These are phyloP conservation scores for Deroptyus accipitrinus DNA, from an alignment of 2,113 vertebrate genomes.

Conservation along the genomic window DNA sequence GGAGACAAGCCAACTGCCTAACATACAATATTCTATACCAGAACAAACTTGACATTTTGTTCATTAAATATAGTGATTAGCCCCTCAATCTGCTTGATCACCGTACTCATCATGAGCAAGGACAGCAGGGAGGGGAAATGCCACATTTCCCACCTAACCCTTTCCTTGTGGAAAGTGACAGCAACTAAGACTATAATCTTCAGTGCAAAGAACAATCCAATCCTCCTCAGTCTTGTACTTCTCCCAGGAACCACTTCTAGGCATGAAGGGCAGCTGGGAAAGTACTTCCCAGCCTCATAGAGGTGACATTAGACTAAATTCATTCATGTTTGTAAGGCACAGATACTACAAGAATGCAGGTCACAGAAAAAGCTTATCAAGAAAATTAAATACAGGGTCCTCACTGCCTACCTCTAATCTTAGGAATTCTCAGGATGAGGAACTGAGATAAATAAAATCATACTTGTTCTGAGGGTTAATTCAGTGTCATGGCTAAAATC, in stretches of 20 bases:
- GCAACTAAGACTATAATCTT: background rate
- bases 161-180: background rate
- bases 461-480: slow-evolving; percentile 49
- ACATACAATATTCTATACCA: background rate
- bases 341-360: background rate
- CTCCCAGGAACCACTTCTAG: background rate
- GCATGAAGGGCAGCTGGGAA: background rate
- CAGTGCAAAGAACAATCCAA: background rate
- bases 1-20: slow-evolving; percentile 2
- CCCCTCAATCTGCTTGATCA: background rate
- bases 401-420: slow-evolving; percentile 27
- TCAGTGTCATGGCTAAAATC: slow-evolving; percentile 61
- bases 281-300: background rate
- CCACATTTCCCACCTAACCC: background rate
- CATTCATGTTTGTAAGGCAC: background rate
- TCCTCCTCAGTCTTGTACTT: background rate
- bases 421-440: background rate
- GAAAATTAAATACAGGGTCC: slow-evolving; percentile 16
- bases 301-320: background rate
- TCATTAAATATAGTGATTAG: slow-evolving; percentile 34
- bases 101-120: background rate
- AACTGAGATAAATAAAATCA: slow-evolving; percentile 50
- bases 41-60: slow-evolving; percentile 14
- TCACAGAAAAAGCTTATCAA: slow-evolving; percentile 1
- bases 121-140: background rate